Conservation (phyloP, 2,888 invertebrate species). For the Neocrepidodera transversa region DNA sequence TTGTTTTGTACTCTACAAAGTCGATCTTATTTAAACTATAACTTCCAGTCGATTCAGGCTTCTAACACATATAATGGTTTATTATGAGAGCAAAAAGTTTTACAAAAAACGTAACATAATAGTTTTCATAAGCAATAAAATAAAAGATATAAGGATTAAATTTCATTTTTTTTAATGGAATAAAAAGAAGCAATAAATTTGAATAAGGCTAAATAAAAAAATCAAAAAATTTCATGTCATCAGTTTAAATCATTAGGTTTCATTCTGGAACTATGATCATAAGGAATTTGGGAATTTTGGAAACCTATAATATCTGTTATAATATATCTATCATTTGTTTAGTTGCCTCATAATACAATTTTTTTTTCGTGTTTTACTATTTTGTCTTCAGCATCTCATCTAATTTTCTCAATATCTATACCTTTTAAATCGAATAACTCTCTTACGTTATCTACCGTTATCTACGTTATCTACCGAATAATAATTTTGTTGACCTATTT, state of each 20-base stretch:
- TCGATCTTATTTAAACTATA: too few relatives aligned
- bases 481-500: constrained; percentile 42
- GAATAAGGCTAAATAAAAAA: too few relatives aligned
- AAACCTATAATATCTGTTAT: constrained; percentile 15
- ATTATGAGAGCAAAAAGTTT: too few relatives aligned
- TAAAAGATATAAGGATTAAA: too few relatives aligned
- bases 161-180: too few relatives aligned
- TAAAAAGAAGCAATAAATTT: too few relatives aligned
- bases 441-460: constrained; percentile 13
- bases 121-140: too few relatives aligned
- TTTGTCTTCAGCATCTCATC: constrained; percentile 4
- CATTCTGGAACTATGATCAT: constrained; percentile 6
- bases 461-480: constrained; percentile 43
- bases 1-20: too few relatives aligned
- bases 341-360: constrained; percentile 38
- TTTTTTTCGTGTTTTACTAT: not conserved
- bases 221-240: not conserved
- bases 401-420: constrained; percentile 1
- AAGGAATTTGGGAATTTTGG: constrained; percentile 14
- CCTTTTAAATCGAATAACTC: not conserved
- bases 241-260: not conserved
- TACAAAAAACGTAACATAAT: too few relatives aligned
- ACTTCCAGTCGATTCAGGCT: too few relatives aligned
- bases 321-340: constrained; percentile 10
- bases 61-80: too few relatives aligned